Base-by-base conservation (phyloP, 2,113 vertebrate genomes). In the Epinephelus fuscoguttatus region DNA sequence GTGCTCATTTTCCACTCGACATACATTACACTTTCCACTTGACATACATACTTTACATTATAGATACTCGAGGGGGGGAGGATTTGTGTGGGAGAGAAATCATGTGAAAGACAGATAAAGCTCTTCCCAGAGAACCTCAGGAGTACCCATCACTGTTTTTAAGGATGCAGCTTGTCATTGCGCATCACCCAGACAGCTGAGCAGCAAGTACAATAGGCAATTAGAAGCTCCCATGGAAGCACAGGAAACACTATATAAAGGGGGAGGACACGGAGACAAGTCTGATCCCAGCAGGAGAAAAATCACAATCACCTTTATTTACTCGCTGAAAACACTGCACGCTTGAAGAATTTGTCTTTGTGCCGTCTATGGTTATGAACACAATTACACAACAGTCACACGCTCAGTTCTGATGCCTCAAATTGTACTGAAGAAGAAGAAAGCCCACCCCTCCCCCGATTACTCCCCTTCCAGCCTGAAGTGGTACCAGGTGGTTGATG, bases 191-290 rank as follows among this genome's bases (percentile, higher is more conserved):
- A 72, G 73, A 91, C 76, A 76, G 70, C 4, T 0, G 27, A 81
- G 79, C 84, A 84, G 82, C 55, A 4, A 84, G 72, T 77, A 86
- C 88, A 89, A 90, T 62, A 77, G 81, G 75, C 88, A 91, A 90
- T 89, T 91, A 89, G 81, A 75, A 83, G 85, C 76, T 86, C 88
- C 82, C 78, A 71, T 62, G 74, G 77, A 85, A 67, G 84, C 80
- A 3, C 70, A 76, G 77, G 62, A 85, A 82, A 60, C 84, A 49
- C 30, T 71, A 25, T 63, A 63, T 74, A 64, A 80, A n/a, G 40
- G 64, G n/a, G 8, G 19, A 17, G 1, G 23, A 40, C 15, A 33
- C 19, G 21, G 37, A 52, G 52, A 84, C 67, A 63, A 78, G 62
- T 70, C 81, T 81, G 74, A 79, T 85, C 66, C 60, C 27, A n/a